These are phyloP conservation scores for Agraylea sexmaculata DNA, from an alignment of 1,140 invertebrate species.

Conservation along the genomic window DNA sequence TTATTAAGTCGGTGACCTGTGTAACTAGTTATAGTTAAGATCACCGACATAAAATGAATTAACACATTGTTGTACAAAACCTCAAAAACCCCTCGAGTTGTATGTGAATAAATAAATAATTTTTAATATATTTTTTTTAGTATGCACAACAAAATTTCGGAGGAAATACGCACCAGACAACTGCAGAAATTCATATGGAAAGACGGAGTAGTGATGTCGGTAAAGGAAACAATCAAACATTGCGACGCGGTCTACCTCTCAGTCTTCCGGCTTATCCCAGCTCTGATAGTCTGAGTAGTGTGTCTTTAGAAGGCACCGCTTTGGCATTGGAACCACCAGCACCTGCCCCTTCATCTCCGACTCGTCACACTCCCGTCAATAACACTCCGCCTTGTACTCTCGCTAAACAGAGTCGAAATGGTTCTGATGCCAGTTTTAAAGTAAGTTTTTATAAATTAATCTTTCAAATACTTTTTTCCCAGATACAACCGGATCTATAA, in stretches of 20 bases:
- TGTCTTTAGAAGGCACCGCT: conserved; percentile 44
- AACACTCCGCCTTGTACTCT: conserved; percentile 43
- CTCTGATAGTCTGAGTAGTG: conserved; percentile 42
- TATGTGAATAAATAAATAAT: conserved; percentile 20
- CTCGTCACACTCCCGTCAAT: conserved; percentile 27
- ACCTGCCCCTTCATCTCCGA: conserved; percentile 44
- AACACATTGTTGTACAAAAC: no score
- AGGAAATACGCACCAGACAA: conserved; percentile 43
- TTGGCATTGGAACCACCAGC: conserved; percentile 33
- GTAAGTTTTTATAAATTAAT: no score
- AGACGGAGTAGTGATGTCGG: conserved; percentile 23
- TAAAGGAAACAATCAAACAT: conserved; percentile 3
- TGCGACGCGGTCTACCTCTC: conserved; percentile 39
- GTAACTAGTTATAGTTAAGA: no score
- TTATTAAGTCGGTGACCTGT: no score
- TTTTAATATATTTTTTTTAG: conserved; percentile 10
- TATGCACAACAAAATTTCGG: conserved; percentile 26
- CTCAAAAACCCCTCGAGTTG: conserved; percentile 23
- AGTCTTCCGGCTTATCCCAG: conserved; percentile 47
- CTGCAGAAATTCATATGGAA: conserved; percentile 51
- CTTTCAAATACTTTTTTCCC: no score
- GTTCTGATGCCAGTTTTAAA: conserved; percentile 79
- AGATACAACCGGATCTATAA: no score
- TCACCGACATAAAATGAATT: no score
- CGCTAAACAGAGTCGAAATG: conserved; percentile 58